Evolutionary conservation across 2,113 vertebrate species (phyloP), one percentile per base, ranked within the genome.

Genomic region (Thunnus thynnus): DNA sequence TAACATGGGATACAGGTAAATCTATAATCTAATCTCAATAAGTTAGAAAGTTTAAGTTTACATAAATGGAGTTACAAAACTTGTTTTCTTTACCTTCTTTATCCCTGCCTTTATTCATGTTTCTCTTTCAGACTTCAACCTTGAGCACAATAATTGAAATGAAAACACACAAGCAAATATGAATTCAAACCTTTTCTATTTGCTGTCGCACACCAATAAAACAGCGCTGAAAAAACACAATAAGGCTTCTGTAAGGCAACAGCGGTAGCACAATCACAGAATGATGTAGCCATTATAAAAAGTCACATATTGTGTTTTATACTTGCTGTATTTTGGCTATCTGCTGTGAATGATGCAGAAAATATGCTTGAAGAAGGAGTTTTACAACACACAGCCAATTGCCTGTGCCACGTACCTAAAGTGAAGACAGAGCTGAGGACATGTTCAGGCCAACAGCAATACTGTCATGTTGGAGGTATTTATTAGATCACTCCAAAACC

Each of bases 401-500:
- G 13, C 25, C 18, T 16, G 10, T 65, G 65, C 57, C 72, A 61
- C 27, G 17, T 52, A 36, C 8, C 56, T 62, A 17, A 54, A 75
- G 22, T 9, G 7, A n/a, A 14, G 22, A 74, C 32, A 25, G 27
- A 47, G 17, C 1, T 52, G 44, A 62, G n/a, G 48, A 71, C 64
- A 78, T 66, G 20, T 69, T 78, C 1, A 50, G 18, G n/a, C 36
- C 32, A 20, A 7, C 60, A 46, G 46, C 20, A 20, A 70, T 22
- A 41, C 57, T 46, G 63, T 80, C 60, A 67, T 30, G 63, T 70
- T 66, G 65, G 64, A 47, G 64, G 56, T 63, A 30, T 83, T 80
- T 62, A 71, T 62, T 60, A 51, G 68, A 75, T 68, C 61, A 48
- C 14, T 66, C 27, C 48, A 63, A 60, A 79, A 47, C 16, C 16